Evolutionary conservation across 2,888 invertebrate species (phyloP), one percentile per base, ranked within the genome.

Genomic region (Cynaeus angustus): DNA sequence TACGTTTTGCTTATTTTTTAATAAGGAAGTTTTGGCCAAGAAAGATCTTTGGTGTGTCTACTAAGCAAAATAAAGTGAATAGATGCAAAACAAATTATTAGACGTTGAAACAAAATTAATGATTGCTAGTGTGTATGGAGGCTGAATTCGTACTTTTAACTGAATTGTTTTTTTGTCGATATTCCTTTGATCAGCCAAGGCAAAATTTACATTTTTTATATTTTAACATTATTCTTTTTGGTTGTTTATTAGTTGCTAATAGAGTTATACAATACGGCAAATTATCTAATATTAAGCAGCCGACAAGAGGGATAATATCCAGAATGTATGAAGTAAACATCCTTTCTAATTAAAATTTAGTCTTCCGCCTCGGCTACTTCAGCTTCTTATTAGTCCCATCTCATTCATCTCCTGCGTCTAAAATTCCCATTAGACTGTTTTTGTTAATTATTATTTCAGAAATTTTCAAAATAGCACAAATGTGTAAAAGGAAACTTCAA

Each of bases 301-400:
- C 26, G 12, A 52, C 8, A 30, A 33, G 12, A 13, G 41, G 30
- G 52, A 52, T 52, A 53, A 37, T 55, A 55, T 55, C 55, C 16
- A 8, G 55, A 38, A 38, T 55, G 14, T 55, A 38, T 55, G 55
- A 16, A 55, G 55, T 37, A 13, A n/a, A 55, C 55, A 21, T 55
- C 55, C 38, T 37, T 55, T 55, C 55, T 55, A 38, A 55, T 55
- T 55, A 55, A 55, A 55, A 55, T 55, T 55, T 37, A 37, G 38
- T 55, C 38, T 55, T 55, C 38, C 55, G 55, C 55, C 38, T 30
- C 55, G 38, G 38, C 38, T 38, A 38, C 38, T 55, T 55, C 38
- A 38, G 38, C 55, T 9, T 55, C 38, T 38, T 38, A 55, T 55
- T 55, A 55, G 38, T 55, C 33, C 38, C 16, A 55, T 55, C 55